These are phyloP conservation scores for Cataglyphis hispanica DNA, from an alignment of 1,140 invertebrate species.

Conservation along the genomic window DNA sequence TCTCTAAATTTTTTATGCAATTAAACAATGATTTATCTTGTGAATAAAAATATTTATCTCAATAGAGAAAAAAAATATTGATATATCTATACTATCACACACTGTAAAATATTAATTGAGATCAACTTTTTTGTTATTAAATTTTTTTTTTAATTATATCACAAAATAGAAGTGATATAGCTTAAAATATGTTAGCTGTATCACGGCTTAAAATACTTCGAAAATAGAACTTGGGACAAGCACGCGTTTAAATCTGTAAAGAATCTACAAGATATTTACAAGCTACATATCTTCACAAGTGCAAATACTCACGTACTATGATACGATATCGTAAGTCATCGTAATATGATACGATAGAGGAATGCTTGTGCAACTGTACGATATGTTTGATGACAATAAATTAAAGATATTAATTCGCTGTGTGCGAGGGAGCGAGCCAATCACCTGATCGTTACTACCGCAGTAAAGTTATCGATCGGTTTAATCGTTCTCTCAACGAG, in stretches of 20 bases:
- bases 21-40: not conserved
- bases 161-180: not conserved
- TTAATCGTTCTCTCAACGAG: conserved; percentile 8
- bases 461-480: conserved; percentile 28
- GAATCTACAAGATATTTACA: not conserved
- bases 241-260: not conserved
- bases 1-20: not conserved
- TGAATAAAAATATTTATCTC: conserved; percentile 13
- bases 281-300: not conserved
- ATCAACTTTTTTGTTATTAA: conserved; percentile 10
- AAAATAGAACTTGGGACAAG: not conserved
- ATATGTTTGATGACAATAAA: conserved; percentile 54
- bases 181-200: not conserved
- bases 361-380: conserved; percentile 36
- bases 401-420: conserved; percentile 40
- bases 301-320: not conserved
- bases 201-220: not conserved
- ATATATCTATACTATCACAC: not conserved
- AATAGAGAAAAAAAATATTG: not conserved
- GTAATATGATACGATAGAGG: conserved; percentile 40
- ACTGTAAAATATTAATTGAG: not conserved
- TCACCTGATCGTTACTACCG: conserved; percentile 18
- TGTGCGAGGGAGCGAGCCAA: not conserved
- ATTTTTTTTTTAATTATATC: not conserved
- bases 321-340: too few relatives aligned